A percentile compares a stretch with the other conserved stretches of the same genome.
phyloP scores from a whole-genome alignment of 2,113 vertebrate genomes.

The Ochotona curzoniae region DNA sequence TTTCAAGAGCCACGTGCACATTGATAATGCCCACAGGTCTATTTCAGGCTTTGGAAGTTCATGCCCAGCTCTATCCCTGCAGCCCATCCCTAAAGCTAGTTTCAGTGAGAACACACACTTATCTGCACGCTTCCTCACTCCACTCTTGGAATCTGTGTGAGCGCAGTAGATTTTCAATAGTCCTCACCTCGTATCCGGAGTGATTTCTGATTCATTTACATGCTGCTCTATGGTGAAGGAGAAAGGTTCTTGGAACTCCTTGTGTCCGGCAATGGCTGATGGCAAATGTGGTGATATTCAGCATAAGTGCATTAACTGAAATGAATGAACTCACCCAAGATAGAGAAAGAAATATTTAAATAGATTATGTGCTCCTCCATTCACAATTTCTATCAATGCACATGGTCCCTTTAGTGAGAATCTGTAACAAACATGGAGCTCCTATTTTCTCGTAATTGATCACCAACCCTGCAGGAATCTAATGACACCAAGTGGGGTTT shows the following conservation, averaged over 20 bases:
- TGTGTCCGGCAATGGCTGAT: not conserved
- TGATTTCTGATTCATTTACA: not conserved
- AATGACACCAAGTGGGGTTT: not conserved
- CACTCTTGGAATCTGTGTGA: not conserved
- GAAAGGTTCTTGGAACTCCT: not conserved
- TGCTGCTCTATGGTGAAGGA: not conserved
- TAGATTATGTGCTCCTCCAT: not conserved
- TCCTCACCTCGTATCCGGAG: not conserved
- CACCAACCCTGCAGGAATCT: not conserved
- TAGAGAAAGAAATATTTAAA: not conserved
- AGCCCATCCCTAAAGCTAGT: not conserved
- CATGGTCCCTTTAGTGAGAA: not conserved
- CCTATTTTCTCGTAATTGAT: not conserved
- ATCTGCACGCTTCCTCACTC: not conserved
- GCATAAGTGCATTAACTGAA: slow-evolving; percentile 22
- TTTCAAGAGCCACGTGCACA: not conserved
- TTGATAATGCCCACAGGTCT: not conserved
- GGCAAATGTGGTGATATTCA: not conserved
- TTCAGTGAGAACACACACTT: not conserved
- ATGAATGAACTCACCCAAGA: slow-evolving; percentile 16
- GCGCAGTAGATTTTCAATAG: not conserved
- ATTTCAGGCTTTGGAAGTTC: slow-evolving; percentile 15
- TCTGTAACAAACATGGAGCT: not conserved
- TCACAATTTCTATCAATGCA: not conserved
- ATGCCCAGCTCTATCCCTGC: not conserved